Percentiles rank a stretch among this genome's conserved stretches.
These are phyloP conservation scores for Eudemis profundana DNA, from an alignment of 2,888 invertebrate genomes.

Conservation along the genomic window DNA sequence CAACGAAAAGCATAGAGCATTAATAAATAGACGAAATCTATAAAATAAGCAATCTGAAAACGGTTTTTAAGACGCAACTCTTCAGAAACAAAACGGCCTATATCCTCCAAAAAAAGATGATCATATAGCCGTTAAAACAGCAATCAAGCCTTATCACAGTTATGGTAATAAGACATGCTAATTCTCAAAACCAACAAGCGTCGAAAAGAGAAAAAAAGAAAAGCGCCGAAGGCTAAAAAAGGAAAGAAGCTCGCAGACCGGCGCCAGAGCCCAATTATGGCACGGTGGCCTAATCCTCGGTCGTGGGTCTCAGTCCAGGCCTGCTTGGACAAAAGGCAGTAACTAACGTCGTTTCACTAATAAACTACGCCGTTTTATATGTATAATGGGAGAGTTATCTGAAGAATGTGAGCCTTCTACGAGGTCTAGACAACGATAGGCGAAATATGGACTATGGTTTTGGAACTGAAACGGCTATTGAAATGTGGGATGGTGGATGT, in stretches of 20 bases:
- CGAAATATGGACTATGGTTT: neutral
- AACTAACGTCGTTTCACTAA: neutral
- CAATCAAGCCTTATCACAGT: slow-evolving; percentile 79
- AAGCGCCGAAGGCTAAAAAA: slow-evolving; percentile 69
- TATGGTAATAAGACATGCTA: slow-evolving; percentile 85
- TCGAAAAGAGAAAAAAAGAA: slow-evolving; percentile 63
- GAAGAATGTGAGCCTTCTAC: slow-evolving; percentile 32
- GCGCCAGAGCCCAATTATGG: slow-evolving; percentile 82
- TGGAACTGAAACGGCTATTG: too few species aligned
- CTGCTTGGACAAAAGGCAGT: neutral
- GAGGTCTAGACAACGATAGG: slow-evolving; percentile 10
- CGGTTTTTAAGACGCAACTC: neutral
- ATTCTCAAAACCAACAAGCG: slow-evolving; percentile 84
- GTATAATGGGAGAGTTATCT: slow-evolving; percentile 54
- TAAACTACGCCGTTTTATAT: neutral
- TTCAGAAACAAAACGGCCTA: neutral
- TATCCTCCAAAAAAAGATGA: slow-evolving; percentile 16
- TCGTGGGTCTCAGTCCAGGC: neutral
- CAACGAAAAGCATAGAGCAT: too few species aligned
- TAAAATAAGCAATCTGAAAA: too few species aligned
- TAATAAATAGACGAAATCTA: too few species aligned
- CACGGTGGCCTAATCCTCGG: slow-evolving; percentile 44
- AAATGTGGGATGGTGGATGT: neutral
- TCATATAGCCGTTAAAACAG: slow-evolving; percentile 70
- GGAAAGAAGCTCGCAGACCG: slow-evolving; percentile 73